These are phyloP conservation scores for Busseola fusca DNA, from an alignment of 2,888 invertebrate species.

Conservation along the genomic window DNA sequence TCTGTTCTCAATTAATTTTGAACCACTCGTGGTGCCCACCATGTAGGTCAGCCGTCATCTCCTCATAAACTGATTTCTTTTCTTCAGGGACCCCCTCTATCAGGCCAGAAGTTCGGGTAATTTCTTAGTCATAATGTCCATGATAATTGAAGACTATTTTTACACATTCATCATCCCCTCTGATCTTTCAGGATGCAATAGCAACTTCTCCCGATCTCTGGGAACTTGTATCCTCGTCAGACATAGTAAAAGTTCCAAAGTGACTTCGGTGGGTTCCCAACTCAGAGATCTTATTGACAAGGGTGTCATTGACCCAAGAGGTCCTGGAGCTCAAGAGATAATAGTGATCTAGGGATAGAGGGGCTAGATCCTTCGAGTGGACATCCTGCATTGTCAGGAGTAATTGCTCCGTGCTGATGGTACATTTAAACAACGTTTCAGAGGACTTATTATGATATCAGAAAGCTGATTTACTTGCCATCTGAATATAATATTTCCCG, in stretches of 20 bases:
- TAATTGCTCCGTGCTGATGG: background rate
- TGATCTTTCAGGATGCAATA: background rate
- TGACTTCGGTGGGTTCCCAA: background rate
- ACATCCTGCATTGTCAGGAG: background rate
- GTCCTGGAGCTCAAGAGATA: background rate
- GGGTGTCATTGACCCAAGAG: background rate
- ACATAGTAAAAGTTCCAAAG: background rate
- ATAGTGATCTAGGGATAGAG: background rate
- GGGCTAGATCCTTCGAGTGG: background rate
- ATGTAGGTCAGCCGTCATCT: background rate
- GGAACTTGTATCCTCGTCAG: background rate
- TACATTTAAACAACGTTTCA: background rate
- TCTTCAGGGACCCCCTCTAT: background rate
- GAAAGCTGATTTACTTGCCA: background rate
- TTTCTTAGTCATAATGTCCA: background rate
- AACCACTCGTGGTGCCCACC: background rate
- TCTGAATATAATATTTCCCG: background rate
- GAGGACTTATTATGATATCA: background rate
- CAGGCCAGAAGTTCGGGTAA: background rate
- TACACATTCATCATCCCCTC: background rate
- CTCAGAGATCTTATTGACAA: no score
- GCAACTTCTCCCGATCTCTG: background rate
- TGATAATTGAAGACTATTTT: background rate
- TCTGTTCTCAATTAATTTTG: background rate
- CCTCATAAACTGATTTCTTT: background rate